A percentile compares a stretch with the other conserved stretches of the same genome.
Evolutionary conservation across 2,797 vertebrate genomes (phyloP).

Genomic region (Spatula clypeata): DNA sequence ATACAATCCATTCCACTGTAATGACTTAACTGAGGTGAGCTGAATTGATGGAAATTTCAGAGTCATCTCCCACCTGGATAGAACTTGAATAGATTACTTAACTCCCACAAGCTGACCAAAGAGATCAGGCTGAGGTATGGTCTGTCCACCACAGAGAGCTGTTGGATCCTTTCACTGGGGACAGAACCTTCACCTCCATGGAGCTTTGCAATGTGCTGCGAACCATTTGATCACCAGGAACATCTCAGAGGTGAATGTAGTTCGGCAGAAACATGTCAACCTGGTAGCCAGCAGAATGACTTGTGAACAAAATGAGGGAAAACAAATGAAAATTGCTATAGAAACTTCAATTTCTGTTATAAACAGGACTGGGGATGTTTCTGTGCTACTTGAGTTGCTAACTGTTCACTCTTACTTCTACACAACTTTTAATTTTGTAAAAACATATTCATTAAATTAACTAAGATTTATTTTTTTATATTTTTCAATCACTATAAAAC

Average conservation of each 20-base stretch:
- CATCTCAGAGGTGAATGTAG: not conserved
- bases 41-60: not conserved
- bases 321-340: not conserved
- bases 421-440: not conserved
- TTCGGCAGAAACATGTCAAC: not conserved
- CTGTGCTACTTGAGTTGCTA: not conserved
- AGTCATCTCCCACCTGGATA: not conserved
- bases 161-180: not conserved
- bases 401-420: not conserved
- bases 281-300: not conserved
- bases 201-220: not conserved
- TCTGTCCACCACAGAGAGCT: not conserved
- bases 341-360: not conserved
- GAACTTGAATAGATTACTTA: not conserved
- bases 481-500: not conserved
- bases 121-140: fast-evolving
- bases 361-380: not conserved
- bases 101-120: not conserved
- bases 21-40: not conserved
- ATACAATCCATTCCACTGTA: not conserved
- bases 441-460: not conserved
- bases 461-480: not conserved
- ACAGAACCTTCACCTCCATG: not conserved
- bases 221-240: not conserved
- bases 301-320: not conserved